Evolutionary conservation across 2,113 vertebrate genomes (phyloP), one percentile per base, ranked within the genome.

Genomic region (Oostethus manadensis): DNA sequence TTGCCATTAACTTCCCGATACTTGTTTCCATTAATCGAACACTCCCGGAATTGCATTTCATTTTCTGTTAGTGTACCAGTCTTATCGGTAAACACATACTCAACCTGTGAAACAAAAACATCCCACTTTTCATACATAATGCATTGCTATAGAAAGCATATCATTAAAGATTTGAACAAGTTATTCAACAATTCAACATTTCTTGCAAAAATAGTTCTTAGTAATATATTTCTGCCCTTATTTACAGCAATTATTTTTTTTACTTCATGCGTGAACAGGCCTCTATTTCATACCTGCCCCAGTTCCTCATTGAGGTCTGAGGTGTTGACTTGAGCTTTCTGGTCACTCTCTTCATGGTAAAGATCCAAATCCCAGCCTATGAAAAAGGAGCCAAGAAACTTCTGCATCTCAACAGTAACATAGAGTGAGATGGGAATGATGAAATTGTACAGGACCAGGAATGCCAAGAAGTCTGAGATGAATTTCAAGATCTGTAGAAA

Each of bases 351-450:
- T 78, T 94, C 93, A 4, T 99, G 95, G 79, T 98, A 97, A n/a
- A 99, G 89, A 80, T 98, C 96, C 87, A 98, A 88, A 86, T 99
- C 97, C 96, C 94, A 99, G 68, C 92, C 90, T 74, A 99, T 97
- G 79, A 99, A 99, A 89, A 98, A 98, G 2, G 97, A 98, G 26
- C 96, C 96, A 70, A 99, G 87, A 77, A 99, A 99, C 81, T 99
- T 99, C 81, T 99, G 96, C 96, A 99, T 94, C 90, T 99, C 97
- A 59, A 99, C 97, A 1, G 96, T 99, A 51, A 99, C 97, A 45
- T 99, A 99, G 3, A 98, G 93, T 8, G 97, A 99, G 87, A 99
- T 98, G 49, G 97, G 97, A 80, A 99, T 99, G 83, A 99, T 99
- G 78, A 97, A 99, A 88, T 97, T 98, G 83, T 98, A 99, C 51